Conservation (phyloP, 2,888 invertebrate species). For the Nemapogon koenigi region DNA sequence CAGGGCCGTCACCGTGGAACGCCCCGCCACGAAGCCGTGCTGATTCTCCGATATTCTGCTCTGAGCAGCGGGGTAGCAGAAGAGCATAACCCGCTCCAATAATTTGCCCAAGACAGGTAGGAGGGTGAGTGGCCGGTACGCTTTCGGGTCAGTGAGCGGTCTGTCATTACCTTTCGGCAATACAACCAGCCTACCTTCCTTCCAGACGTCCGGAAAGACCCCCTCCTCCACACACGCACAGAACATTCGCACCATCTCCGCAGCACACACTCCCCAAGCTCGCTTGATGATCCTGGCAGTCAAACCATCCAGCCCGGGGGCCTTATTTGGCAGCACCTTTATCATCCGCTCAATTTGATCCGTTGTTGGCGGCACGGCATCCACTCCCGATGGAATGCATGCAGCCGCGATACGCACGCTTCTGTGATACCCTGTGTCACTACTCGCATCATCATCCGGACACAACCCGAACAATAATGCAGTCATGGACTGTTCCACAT, state of each 20-base stretch:
- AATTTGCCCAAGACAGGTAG: conserved; percentile 23
- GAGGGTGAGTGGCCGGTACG: conserved; percentile 23
- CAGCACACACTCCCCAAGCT: conserved; percentile 1
- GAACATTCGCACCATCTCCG: conserved; percentile 1
- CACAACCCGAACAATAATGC: conserved; percentile 12
- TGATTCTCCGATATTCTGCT: conserved; percentile 17
- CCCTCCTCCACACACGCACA: conserved; percentile 3
- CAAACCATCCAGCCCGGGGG: conserved; percentile 8
- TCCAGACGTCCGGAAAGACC: conserved; percentile 7
- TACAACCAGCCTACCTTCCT: conserved; percentile 5
- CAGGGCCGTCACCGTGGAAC: conserved; percentile 22
- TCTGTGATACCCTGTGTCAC: background rate
- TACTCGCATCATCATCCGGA: conserved; percentile 1
- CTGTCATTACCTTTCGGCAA: no score
- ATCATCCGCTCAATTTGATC: background rate
- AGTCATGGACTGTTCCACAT: conserved; percentile 14
- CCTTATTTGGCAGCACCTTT: conserved; percentile 1
- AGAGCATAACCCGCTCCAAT: conserved; percentile 19
- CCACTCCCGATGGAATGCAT: background rate
- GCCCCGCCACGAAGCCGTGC: conserved; percentile 24
- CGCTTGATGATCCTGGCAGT: conserved; percentile 2
- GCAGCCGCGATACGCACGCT: background rate
- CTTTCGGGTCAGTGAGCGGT: conserved; percentile 18
- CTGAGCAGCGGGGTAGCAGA: conserved; percentile 15
- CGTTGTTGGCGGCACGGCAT: background rate